phyloP scores from a whole-genome alignment of 2,888 invertebrate species.

The Zygaena filipendulae region DNA sequence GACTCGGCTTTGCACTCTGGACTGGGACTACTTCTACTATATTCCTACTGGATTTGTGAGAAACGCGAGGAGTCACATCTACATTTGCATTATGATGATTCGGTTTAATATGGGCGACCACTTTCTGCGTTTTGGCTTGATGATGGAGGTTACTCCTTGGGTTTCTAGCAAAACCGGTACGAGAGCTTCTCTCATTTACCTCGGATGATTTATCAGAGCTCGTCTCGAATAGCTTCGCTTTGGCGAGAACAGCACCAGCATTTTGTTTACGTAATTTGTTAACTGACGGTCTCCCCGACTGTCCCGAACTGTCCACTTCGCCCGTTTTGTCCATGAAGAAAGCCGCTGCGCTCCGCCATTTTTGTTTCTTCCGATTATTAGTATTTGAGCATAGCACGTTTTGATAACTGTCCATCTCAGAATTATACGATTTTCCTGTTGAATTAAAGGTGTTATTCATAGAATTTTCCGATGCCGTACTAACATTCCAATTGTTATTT shows the following conservation, averaged over 20 bases:
- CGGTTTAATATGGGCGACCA: conserved; percentile 32
- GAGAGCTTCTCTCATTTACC: conserved; percentile 31
- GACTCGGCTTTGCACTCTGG: conserved; percentile 2
- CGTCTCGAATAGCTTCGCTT: conserved; percentile 79
- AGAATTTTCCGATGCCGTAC: conserved; percentile 36
- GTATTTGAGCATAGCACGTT: conserved; percentile 27
- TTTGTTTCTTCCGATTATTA: conserved; percentile 31
- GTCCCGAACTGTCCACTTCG: conserved; percentile 44
- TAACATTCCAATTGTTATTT: conserved; percentile 36
- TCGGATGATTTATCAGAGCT: conserved; percentile 62
- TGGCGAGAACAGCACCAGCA: conserved; percentile 83
- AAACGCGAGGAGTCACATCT: conserved; percentile 16
- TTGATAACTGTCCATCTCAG: conserved; percentile 29
- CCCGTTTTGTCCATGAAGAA: conserved; percentile 65
- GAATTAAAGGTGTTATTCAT: conserved; percentile 34
- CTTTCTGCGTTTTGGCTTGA: conserved; percentile 32
- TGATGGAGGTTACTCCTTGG: conserved; percentile 41
- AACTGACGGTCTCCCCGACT: conserved; percentile 76
- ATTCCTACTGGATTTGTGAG: neutral
- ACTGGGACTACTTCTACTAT: no score
- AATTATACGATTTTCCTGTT: conserved; percentile 30
- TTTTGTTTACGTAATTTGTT: conserved; percentile 78
- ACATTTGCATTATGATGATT: conserved; percentile 26
- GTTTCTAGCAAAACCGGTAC: conserved; percentile 49
- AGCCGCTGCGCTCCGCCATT: conserved; percentile 67